Conservation (phyloP, 2,113 vertebrate genomes). For the Numenius arquata region DNA sequence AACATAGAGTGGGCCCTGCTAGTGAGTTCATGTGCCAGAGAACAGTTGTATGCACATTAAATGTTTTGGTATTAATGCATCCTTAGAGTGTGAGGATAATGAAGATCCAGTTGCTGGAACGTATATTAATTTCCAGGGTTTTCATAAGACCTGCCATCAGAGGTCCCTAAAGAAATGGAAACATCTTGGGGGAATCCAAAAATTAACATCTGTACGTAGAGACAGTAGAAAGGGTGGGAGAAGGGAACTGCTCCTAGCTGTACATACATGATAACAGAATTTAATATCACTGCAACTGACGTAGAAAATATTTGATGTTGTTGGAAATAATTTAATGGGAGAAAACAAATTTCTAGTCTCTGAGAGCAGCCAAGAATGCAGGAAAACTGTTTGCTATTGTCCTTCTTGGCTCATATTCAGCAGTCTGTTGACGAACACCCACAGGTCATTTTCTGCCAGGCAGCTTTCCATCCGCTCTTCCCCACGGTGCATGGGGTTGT, state of each 20-base stretch:
- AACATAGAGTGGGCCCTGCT: neutral
- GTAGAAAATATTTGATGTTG: neutral
- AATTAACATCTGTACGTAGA: neutral
- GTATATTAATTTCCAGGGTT: neutral
- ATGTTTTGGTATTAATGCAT: neutral
- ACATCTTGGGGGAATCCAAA: neutral
- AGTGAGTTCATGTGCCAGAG: neutral
- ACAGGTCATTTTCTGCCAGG: accelerated
- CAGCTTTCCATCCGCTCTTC: neutral
- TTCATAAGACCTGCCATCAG: neutral
- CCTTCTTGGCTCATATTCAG: neutral
- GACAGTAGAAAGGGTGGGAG: neutral
- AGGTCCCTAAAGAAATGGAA: neutral
- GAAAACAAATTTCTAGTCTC: neutral
- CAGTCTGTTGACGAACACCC: accelerated
- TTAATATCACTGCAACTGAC: neutral
- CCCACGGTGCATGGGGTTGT: too few relatives aligned
- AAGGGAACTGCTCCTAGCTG: neutral
- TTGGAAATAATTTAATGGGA: neutral
- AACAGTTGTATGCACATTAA: neutral
- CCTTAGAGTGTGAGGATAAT: neutral
- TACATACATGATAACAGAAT: neutral
- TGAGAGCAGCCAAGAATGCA: neutral
- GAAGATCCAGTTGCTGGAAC: neutral
- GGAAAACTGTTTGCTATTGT: neutral